Base-by-base conservation (phyloP, 2,797 vertebrate genomes). In the Mus spretus region DNA sequence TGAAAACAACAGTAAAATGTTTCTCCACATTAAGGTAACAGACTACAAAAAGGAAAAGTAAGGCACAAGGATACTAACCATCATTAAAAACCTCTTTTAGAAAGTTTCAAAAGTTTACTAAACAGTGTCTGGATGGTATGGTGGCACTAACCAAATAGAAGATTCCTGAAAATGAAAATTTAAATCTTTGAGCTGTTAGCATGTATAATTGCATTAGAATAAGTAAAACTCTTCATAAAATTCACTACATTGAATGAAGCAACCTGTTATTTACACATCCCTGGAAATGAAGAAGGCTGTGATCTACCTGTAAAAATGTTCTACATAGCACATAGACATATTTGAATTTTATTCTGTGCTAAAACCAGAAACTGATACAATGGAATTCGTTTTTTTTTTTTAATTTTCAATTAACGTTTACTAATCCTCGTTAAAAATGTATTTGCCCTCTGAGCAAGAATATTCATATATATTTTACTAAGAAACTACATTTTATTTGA, bases 61-160 rank as follows among this genome's bases (percentile, higher is more conserved):
- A 93, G 89, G 95, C 97, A 98, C 22, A 8, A 98, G 67, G 98
- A 94, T 96, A 98, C 96, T 93, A 97, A 96, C 96, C 97, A 97
- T 96, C 93, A 98, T 95, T 72, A 97, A 98, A 98, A 98, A 98
- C 80, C 72, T 98, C 97, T 96, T 97, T 97, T 97, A 97, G 96
- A 97, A 98, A 97, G 82, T 97, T 97, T 98, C 97, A 97, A 98
- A 97, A 98, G 96, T 97, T 95, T 98, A 98, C 72, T 96, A 98
- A 98, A 98, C 97, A 83, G 86, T 98, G 75, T 96, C 97, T 98
- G 77, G 96, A 97, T 97, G 96, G 94, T 93, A 96, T 96, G 93
- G 97, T 96, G 97, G 90, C 93, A 97, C 90, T 90, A 98, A 97
- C 95, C 75, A 97, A 97, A 96, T 90, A 96, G 90, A 93, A 96